Evolutionary conservation across 2,888 invertebrate genomes (phyloP).

Genomic region (Amphipoea lucens): DNA sequence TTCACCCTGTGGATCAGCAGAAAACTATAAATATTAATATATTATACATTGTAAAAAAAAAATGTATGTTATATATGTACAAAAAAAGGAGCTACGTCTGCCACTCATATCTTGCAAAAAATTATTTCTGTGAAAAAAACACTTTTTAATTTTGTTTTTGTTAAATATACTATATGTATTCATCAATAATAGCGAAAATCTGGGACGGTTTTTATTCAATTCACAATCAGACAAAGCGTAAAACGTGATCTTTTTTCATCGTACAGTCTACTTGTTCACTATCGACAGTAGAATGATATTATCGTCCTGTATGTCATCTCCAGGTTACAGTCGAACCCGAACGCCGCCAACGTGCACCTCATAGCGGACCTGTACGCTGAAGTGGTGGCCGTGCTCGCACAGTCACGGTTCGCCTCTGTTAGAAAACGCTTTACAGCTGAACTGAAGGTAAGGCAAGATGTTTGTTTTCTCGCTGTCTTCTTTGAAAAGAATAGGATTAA

Average conservation of each 20-base stretch:
- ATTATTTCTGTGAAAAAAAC: too few relatives aligned
- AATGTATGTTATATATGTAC: too few relatives aligned
- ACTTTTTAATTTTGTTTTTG: too few relatives aligned
- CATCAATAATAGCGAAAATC: neutral
- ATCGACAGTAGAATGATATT: neutral
- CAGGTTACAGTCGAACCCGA: constrained; percentile 97
- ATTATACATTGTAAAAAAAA: too few relatives aligned
- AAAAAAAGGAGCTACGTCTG: too few relatives aligned
- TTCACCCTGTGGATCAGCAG: too few relatives aligned
- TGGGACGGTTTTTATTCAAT: neutral
- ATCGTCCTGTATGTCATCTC: neutral
- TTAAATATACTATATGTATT: neutral
- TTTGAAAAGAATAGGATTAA: neutral
- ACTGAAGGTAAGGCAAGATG: constrained; percentile 91
- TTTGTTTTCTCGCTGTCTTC: neutral
- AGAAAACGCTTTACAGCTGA: constrained; percentile 97
- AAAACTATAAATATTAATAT: neutral
- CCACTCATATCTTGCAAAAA: too few relatives aligned
- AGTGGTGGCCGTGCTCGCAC: constrained; percentile 98
- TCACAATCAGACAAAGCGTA: neutral
- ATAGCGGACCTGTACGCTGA: constrained; percentile 99
- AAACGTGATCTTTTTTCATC: neutral
- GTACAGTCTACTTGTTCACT: neutral
- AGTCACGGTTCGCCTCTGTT: constrained; percentile 97
- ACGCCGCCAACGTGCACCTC: constrained; percentile 98